These are phyloP conservation scores for Salvelinus sp. DNA, from an alignment of 2,113 vertebrate species.

Conservation along the genomic window DNA sequence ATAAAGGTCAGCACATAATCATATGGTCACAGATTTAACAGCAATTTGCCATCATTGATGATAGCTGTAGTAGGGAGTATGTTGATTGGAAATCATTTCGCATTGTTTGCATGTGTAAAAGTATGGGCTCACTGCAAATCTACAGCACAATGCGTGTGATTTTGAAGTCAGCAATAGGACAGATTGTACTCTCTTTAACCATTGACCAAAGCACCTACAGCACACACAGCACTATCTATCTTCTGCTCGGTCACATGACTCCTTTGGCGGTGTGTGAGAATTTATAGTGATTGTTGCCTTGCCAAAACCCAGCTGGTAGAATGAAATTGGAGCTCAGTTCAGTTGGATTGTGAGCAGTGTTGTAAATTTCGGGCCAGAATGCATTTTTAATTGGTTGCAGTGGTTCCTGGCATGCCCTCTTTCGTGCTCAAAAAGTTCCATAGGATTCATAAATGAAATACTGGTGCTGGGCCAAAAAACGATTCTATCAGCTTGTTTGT, in stretches of 20 bases:
- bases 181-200: not conserved
- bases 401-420: slow-evolving; percentile 59
- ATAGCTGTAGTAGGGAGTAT: no score
- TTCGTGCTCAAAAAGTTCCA: slow-evolving; percentile 58
- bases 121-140: no score
- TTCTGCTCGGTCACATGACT: slow-evolving; percentile 42
- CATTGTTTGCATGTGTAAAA: no score
- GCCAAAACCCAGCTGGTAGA: slow-evolving; percentile 64
- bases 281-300: slow-evolving; percentile 38
- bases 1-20: no score
- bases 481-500: slow-evolving; percentile 65
- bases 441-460: slow-evolving; percentile 71
- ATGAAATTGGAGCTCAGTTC: slow-evolving; percentile 57
- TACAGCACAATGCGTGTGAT: no score
- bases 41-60: not conserved
- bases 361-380: slow-evolving; percentile 61
- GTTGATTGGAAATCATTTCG: no score
- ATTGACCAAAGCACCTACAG: slow-evolving; percentile 1
- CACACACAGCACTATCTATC: slow-evolving; percentile 40
- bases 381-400: slow-evolving; percentile 72
- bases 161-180: no score
- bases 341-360: slow-evolving; percentile 55
- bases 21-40: not conserved
- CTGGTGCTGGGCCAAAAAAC: slow-evolving; percentile 64
- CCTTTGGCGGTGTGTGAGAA: slow-evolving; percentile 19